Percentiles rank a stretch among this genome's conserved stretches.
These are phyloP conservation scores for Ctenodactylus gundi DNA, from an alignment of 2,113 vertebrate genomes.

Conservation along the genomic window DNA sequence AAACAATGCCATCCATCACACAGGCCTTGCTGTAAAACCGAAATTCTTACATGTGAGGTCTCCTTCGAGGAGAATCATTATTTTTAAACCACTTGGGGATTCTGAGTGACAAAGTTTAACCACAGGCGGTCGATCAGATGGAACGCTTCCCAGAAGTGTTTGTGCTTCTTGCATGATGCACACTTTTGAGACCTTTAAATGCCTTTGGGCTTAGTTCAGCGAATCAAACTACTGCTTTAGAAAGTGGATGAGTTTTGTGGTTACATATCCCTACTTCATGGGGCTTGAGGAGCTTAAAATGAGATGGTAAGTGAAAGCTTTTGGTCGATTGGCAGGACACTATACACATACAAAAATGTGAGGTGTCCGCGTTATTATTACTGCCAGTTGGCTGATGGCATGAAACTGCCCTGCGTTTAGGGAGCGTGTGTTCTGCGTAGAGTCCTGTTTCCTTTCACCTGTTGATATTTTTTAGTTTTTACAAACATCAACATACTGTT, in stretches of 20 bases:
- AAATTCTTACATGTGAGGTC: constrained; percentile 56
- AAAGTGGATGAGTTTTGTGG: constrained; percentile 50
- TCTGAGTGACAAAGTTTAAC: constrained; percentile 74
- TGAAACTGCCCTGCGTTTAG: background rate
- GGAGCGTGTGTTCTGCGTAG: background rate
- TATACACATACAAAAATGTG: background rate
- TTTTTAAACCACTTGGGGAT: constrained; percentile 58
- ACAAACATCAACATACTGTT: background rate
- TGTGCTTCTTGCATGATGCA: constrained; percentile 58
- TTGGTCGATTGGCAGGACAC: background rate
- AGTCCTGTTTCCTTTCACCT: background rate
- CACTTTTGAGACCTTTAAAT: constrained; percentile 42
- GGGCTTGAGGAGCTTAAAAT: background rate
- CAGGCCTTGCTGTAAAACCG: constrained; percentile 50
- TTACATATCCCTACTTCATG: constrained; percentile 23
- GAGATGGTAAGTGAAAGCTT: background rate
- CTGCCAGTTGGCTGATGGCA: background rate
- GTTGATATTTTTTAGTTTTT: background rate
- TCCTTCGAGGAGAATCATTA: constrained; percentile 46
- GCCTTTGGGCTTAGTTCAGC: constrained; percentile 73
- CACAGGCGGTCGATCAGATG: constrained; percentile 58
- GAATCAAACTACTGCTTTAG: constrained; percentile 58
- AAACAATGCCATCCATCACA: constrained; percentile 57
- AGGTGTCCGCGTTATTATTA: background rate
- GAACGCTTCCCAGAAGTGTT: constrained; percentile 67